These are phyloP conservation scores for Caenorhabditis sulstoni DNA, from an alignment of 2,888 invertebrate genomes.

Conservation along the genomic window DNA sequence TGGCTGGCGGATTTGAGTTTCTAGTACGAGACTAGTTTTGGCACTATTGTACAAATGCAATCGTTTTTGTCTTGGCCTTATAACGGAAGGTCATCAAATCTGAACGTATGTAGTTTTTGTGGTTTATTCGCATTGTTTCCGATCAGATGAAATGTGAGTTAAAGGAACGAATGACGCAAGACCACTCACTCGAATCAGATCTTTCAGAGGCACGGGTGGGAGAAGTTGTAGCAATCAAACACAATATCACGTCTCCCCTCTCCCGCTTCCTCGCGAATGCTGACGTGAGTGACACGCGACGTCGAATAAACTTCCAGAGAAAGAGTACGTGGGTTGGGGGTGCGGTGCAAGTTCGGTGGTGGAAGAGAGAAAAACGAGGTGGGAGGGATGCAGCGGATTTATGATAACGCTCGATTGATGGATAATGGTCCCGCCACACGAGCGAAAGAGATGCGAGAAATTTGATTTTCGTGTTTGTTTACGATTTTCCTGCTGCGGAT, in stretches of 20 bases:
- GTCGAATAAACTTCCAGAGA: conserved; percentile 33
- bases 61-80: too few relatives aligned
- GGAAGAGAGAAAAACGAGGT: conserved; percentile 10
- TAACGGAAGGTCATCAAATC: too few relatives aligned
- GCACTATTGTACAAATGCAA: too few relatives aligned
- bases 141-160: background rate
- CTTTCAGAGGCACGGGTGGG: conserved; percentile 1
- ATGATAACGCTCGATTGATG: conserved; percentile 53
- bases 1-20: background rate
- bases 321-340: conserved; percentile 28
- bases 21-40: too few relatives aligned
- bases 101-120: background rate
- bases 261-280: conserved; percentile 4
- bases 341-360: conserved; percentile 12
- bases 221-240: conserved; percentile 51
- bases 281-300: conserved; percentile 47
- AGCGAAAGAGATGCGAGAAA: conserved; percentile 34
- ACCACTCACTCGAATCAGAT: conserved; percentile 12
- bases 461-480: conserved; percentile 54
- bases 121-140: background rate
- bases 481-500: conserved; percentile 17
- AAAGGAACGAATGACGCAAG: conserved; percentile 29
- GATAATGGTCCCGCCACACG: conserved; percentile 36
- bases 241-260: conserved; percentile 40
- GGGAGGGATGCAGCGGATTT: conserved; percentile 34